Conservation (phyloP, 1,140 invertebrate genomes). For the Galleria mellonella region DNA sequence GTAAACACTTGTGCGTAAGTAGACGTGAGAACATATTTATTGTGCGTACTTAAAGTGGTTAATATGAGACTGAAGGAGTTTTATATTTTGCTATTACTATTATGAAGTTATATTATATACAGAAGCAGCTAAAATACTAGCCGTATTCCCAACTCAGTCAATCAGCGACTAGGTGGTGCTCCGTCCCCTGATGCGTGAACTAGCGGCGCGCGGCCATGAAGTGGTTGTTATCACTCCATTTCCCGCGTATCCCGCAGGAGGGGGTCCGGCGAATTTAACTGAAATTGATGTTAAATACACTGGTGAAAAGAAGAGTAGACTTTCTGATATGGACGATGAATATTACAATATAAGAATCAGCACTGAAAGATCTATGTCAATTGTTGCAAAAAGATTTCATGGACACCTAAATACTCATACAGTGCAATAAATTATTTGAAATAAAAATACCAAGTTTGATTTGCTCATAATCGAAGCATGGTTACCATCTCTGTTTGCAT, state of each 20-base stretch:
- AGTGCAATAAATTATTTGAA: conserved; percentile 29
- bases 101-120: not conserved
- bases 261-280: conserved; percentile 20
- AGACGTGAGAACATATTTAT: no score
- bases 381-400: conserved; percentile 11
- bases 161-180: conserved; percentile 65
- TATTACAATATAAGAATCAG: conserved; percentile 7
- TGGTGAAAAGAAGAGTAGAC: conserved; percentile 3
- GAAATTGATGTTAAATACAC: conserved; percentile 30
- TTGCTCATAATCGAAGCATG: conserved; percentile 40
- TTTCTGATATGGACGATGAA: conserved; percentile 3
- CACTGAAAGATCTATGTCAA: conserved; percentile 5
- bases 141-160: conserved; percentile 54
- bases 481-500: conserved; percentile 21
- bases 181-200: conserved; percentile 28
- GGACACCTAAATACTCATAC: conserved; percentile 24
- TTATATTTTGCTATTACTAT: no score
- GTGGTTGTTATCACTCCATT: conserved; percentile 41
- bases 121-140: conserved; percentile 48
- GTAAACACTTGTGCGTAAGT: no score
- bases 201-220: conserved; percentile 18
- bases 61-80: no score
- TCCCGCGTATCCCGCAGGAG: conserved; percentile 13
- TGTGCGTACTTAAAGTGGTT: no score
- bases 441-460: conserved; percentile 26